phyloP scores from a whole-genome alignment of 2,888 invertebrate species.

The Magallana nippona region DNA sequence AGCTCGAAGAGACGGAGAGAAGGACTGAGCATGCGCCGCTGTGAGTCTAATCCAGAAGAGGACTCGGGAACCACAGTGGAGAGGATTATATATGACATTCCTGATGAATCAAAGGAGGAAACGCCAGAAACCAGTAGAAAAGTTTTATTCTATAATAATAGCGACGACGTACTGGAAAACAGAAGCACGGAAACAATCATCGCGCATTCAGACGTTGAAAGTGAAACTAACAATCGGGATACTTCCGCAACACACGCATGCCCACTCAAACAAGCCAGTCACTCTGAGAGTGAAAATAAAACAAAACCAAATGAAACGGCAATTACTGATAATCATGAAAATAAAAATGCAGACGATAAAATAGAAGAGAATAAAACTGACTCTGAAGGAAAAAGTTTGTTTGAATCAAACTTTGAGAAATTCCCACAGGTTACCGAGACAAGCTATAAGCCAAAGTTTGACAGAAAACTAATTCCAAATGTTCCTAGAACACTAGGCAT shows the following conservation, averaged over 20 bases:
- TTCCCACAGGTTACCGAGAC: background rate
- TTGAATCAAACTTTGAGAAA: slow-evolving; percentile 1
- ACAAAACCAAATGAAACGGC: background rate
- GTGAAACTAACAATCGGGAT: background rate
- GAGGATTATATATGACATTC: slow-evolving; percentile 18
- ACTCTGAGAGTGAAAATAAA: background rate
- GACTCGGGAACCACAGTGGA: slow-evolving; percentile 13
- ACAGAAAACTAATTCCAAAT: slow-evolving; percentile 2
- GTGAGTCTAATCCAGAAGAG: slow-evolving; percentile 24
- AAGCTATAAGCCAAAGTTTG: slow-evolving; percentile 13
- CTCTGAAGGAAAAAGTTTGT: background rate
- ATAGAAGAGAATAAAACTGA: background rate
- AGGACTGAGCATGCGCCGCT: slow-evolving; percentile 22
- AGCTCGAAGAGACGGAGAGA: slow-evolving; percentile 7
- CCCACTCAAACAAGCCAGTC: background rate
- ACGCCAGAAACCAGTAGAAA: background rate
- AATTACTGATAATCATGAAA: background rate
- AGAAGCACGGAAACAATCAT: slow-evolving; percentile 26
- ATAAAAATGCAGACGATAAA: background rate
- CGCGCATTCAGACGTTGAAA: background rate
- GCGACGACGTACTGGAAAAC: background rate
- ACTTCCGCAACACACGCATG: background rate
- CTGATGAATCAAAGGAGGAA: slow-evolving; percentile 19
- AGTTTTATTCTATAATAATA: background rate
- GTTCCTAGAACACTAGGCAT: background rate